Base-by-base conservation (phyloP, 2,797 vertebrate genomes). In the Spondyliosoma cantharus region DNA sequence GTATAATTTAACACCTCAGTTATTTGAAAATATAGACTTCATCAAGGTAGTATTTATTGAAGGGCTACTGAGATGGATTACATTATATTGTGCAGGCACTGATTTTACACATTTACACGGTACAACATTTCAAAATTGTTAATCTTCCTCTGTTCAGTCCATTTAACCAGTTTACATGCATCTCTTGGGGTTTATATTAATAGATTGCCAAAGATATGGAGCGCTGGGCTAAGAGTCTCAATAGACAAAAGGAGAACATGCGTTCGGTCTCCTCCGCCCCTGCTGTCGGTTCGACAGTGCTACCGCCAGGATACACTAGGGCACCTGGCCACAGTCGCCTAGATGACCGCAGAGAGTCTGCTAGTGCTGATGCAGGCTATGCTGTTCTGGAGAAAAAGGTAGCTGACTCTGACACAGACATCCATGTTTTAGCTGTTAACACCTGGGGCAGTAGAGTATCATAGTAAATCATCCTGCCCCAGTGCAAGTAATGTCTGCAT, bases 181-280 rank as follows among this genome's bases (percentile, higher is more conserved):
- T 75, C 13, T 66, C 5, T 81, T 57, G 50, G 17, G 37, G 4
- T 68, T 59, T 68, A 11, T 79, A 19, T 83, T 14, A 64, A 69
- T 78, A 97, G 97, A 97, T 98, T 67, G 97, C 97, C 48, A 98
- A 98, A 92, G 97, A 98, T 77, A 98, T 98, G 97, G 97, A 98
- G 83, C 95, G 97, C 14, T 98, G 97, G 97, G 97, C 97, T 2
- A 96, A 97, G 71, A 97, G 96, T 86, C 94, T 97, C 42, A 98
- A 98, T 79, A 95, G 96, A 71, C 97, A 98, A 81, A 97, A 97
- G 89, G 97, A 97, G 86, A 97, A 96, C 46, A 96, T 97, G 86
- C 96, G 96, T 63, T 96, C 96, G 14, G 95, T 95, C 4, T 92
- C 95, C 52, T 91, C 95, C 17, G 93, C 96, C 2, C 88, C 96